phyloP scores from a whole-genome alignment of 2,113 vertebrate genomes.

The Oncorhynchus keta region DNA sequence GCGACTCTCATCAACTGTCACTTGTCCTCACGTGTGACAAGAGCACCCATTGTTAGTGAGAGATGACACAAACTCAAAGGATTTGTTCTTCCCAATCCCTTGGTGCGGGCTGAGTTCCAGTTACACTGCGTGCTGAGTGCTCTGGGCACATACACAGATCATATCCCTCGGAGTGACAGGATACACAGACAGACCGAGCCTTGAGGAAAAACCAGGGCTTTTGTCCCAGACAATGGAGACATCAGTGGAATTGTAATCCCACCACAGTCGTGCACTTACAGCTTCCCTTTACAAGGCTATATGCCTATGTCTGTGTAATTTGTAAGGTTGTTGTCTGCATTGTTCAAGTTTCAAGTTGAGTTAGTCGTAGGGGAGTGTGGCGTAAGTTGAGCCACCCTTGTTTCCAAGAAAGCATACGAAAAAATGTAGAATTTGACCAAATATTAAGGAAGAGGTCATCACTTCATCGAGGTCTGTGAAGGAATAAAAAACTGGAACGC shows the following conservation, averaged over 20 bases:
- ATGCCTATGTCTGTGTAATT: background rate
- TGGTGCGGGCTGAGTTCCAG: background rate
- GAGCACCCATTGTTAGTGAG: conserved; percentile 1
- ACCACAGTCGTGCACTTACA: background rate
- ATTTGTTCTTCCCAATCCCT: background rate
- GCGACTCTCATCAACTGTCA: background rate
- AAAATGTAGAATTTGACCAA: too few species aligned
- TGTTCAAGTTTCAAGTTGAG: background rate
- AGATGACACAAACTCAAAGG: conserved; percentile 6
- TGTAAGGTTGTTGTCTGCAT: background rate
- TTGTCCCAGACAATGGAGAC: conserved; percentile 6
- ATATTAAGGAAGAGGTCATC: too few species aligned
- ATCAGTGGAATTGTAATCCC: background rate
- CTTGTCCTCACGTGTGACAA: background rate
- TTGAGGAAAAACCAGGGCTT: background rate
- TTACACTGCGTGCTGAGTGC: background rate
- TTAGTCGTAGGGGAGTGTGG: too few species aligned
- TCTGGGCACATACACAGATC: background rate
- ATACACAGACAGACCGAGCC: background rate
- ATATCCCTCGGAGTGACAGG: background rate
- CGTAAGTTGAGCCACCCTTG: too few species aligned
- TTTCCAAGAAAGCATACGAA: too few species aligned
- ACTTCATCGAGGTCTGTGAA: too few species aligned
- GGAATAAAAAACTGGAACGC: too few species aligned
- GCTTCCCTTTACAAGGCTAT: background rate